These are phyloP conservation scores for Dryomyza anilis DNA, from an alignment of 2,888 invertebrate species.

Conservation along the genomic window DNA sequence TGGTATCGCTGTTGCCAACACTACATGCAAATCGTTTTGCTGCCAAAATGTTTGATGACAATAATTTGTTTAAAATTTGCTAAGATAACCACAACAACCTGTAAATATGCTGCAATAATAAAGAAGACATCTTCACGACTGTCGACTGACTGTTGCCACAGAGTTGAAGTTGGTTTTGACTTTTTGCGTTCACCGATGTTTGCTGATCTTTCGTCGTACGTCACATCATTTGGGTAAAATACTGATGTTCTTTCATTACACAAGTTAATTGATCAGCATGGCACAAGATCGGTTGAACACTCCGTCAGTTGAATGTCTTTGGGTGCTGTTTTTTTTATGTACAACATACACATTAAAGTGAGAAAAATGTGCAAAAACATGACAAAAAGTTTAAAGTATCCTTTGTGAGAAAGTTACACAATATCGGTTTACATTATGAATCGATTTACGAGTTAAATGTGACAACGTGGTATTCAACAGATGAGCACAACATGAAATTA, in stretches of 20 bases:
- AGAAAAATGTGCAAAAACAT: too few relatives aligned
- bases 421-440: too few relatives aligned
- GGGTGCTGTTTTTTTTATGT: too few relatives aligned
- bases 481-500: too few relatives aligned
- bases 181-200: neutral
- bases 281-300: neutral
- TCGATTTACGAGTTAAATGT: too few relatives aligned
- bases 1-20: neutral
- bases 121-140: slow-evolving; percentile 17
- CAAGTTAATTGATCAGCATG: slow-evolving; percentile 21
- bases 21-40: slow-evolving; percentile 18
- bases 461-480: too few relatives aligned
- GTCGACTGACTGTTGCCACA: too few relatives aligned
- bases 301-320: too few relatives aligned
- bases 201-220: neutral
- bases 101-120: slow-evolving; percentile 1
- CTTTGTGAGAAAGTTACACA: too few relatives aligned
- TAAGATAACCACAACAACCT: slow-evolving; percentile 4
- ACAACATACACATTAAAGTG: too few relatives aligned
- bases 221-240: slow-evolving; percentile 21
- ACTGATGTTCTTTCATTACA: slow-evolving; percentile 16
- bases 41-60: slow-evolving; percentile 30
- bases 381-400: too few relatives aligned
- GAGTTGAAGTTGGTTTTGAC: neutral
- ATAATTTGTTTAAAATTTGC: slow-evolving; percentile 19